Evolutionary conservation across 1,140 invertebrate genomes (phyloP).

Genomic region (Philopotamus ludificatus): DNA sequence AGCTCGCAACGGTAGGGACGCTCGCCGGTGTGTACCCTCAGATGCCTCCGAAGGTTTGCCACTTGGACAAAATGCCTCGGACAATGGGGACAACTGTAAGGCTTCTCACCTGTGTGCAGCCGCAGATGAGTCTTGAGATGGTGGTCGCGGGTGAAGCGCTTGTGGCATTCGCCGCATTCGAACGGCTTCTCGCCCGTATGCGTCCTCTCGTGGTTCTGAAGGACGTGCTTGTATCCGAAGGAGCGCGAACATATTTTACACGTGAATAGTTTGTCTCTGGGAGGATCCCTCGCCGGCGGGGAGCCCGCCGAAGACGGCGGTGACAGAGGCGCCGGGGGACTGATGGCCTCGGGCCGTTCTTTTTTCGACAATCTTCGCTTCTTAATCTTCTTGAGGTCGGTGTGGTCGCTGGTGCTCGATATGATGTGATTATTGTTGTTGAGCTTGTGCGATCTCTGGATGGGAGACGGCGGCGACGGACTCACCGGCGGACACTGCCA

Average conservation of each 20-base stretch:
- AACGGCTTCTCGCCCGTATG: slow-evolving; percentile 97
- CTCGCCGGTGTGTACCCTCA: slow-evolving; percentile 94
- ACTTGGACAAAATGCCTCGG: slow-evolving; percentile 91
- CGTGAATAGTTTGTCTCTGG: slow-evolving; percentile 79
- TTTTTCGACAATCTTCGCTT: slow-evolving; percentile 26
- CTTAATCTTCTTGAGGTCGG: slow-evolving; percentile 44
- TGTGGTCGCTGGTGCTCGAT: slow-evolving; percentile 26
- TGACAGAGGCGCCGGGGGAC: slow-evolving; percentile 48
- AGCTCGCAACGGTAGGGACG: slow-evolving; percentile 89
- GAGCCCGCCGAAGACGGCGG: slow-evolving; percentile 52
- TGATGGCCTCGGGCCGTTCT: slow-evolving; percentile 44
- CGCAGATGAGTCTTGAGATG: slow-evolving; percentile 92
- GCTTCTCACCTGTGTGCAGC: slow-evolving; percentile 90
- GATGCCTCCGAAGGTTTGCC: slow-evolving; percentile 88
- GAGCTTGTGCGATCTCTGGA: slow-evolving; percentile 13
- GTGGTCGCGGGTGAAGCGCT: slow-evolving; percentile 94
- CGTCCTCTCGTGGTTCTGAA: slow-evolving; percentile 94
- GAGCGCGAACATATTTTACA: slow-evolving; percentile 83
- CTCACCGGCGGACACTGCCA: slow-evolving; percentile 42
- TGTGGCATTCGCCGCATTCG: slow-evolving; percentile 91
- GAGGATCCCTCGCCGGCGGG: slow-evolving; percentile 55
- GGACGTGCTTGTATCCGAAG: slow-evolving; percentile 92
- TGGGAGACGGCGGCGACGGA: background rate
- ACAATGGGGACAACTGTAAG: slow-evolving; percentile 88
- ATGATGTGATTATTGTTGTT: slow-evolving; percentile 40